A percentile compares a stretch with the other conserved stretches of the same genome.
Conservation (phyloP, 2,888 invertebrate genomes). For the Colostygia pectinataria region DNA sequence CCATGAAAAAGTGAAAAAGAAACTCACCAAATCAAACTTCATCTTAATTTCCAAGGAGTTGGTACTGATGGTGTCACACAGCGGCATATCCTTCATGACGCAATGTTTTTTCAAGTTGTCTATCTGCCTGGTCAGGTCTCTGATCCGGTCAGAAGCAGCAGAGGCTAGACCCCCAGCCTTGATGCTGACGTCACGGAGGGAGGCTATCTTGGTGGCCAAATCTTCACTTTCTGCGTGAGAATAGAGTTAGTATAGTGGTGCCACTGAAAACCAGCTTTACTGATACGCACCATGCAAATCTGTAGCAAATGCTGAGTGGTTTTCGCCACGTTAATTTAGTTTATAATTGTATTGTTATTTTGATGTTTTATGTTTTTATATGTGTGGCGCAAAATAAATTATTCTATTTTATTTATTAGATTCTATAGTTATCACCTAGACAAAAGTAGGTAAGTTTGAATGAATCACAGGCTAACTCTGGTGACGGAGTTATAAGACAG, state of each 20-base stretch:
- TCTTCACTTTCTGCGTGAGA: constrained; percentile 79
- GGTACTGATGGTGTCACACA: constrained; percentile 90
- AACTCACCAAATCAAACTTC: constrained; percentile 83
- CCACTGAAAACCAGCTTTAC: too few species aligned
- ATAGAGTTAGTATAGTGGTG: not conserved
- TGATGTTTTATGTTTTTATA: too few species aligned
- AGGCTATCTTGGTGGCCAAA: constrained; percentile 80
- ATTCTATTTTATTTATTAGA: too few species aligned
- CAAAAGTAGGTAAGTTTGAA: too few species aligned
- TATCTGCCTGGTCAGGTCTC: constrained; percentile 83
- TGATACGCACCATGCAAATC: too few species aligned
- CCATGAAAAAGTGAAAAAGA: not conserved
- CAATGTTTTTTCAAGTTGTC: constrained; percentile 86
- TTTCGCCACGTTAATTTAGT: too few species aligned
- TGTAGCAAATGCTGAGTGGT: too few species aligned
- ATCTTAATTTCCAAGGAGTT: constrained; percentile 86
- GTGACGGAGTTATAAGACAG: too few species aligned
- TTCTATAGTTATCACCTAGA: too few species aligned
- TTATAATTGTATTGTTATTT: too few species aligned
- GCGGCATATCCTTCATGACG: constrained; percentile 85
- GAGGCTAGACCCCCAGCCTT: constrained; percentile 79
- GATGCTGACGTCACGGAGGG: constrained; percentile 81
- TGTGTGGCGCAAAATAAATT: too few species aligned
- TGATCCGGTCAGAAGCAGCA: constrained; percentile 82
- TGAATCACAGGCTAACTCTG: too few species aligned